Percentiles rank a stretch among this genome's conserved stretches.
These are phyloP conservation scores for Aselliscus stoliczkanus DNA, from an alignment of 2,797 vertebrate genomes.

Conservation along the genomic window DNA sequence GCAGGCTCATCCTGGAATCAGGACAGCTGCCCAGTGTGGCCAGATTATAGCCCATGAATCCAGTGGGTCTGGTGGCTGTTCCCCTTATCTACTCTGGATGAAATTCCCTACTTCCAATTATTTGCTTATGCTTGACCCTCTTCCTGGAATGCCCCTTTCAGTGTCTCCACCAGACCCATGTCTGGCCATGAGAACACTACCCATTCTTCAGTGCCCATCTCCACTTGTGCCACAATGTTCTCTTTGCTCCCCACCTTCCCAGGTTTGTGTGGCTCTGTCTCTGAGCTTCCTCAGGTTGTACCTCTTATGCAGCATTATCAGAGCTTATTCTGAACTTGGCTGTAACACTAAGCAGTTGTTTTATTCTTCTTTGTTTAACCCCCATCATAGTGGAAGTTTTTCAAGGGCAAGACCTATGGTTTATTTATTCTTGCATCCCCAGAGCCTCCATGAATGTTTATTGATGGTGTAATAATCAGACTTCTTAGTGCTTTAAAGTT, in stretches of 20 bases:
- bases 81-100: neutral
- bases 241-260: neutral
- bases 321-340: neutral
- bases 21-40: neutral
- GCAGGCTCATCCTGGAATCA: neutral
- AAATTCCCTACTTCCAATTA: neutral
- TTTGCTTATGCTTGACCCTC: neutral
- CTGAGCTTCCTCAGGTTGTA: neutral
- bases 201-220: neutral
- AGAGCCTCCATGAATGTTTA: neutral
- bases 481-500: neutral
- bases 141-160: neutral
- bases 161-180: accelerated
- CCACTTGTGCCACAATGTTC: neutral
- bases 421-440: neutral
- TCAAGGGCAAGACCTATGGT: neutral
- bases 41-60: neutral
- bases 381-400: neutral
- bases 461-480: neutral
- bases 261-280: neutral
- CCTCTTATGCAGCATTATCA: neutral
- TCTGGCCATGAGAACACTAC: neutral
- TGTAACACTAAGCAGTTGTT: neutral
- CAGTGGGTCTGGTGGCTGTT: neutral
- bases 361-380: neutral